phyloP scores from a whole-genome alignment of 2,797 vertebrate genomes.

The Simalia tracyae region DNA sequence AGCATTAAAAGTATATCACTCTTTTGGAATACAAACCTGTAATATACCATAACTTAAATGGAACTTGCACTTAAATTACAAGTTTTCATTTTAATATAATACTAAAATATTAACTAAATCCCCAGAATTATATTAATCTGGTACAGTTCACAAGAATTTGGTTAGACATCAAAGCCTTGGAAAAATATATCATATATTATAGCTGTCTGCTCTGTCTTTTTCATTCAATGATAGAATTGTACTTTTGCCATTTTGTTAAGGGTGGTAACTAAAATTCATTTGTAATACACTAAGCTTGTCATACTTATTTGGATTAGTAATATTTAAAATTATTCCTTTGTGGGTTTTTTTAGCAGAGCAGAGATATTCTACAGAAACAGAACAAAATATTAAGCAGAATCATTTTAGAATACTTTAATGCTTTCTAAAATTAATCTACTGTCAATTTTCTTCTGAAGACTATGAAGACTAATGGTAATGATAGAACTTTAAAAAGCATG shows the following conservation, averaged over 20 bases:
- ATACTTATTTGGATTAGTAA: constrained; percentile 40
- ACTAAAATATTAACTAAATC: not conserved
- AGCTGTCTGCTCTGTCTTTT: not conserved
- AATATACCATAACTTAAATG: not conserved
- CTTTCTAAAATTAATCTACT: constrained; percentile 51
- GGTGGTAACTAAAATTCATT: constrained; percentile 47
- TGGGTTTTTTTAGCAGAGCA: constrained; percentile 39
- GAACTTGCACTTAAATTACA: not conserved
- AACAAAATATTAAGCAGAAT: constrained; percentile 43
- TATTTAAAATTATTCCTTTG: constrained; percentile 60
- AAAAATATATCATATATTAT: not conserved
- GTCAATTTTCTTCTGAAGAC: constrained; percentile 35
- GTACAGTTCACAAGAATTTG: constrained; percentile 25
- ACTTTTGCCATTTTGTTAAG: constrained; percentile 43
- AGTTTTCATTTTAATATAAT: constrained; percentile 28
- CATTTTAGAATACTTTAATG: constrained; percentile 54
- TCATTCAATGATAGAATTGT: fast-evolving
- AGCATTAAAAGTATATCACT: not conserved
- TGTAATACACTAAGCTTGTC: constrained; percentile 53
- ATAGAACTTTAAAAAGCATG: constrained; percentile 1
- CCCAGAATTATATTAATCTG: constrained; percentile 15
- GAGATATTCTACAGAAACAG: constrained; percentile 48
- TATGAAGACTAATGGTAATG: constrained; percentile 24
- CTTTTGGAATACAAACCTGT: not conserved
- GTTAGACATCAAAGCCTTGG: not conserved